Conservation (phyloP, 2,797 vertebrate species). For the Typhlichthys subterraneus region DNA sequence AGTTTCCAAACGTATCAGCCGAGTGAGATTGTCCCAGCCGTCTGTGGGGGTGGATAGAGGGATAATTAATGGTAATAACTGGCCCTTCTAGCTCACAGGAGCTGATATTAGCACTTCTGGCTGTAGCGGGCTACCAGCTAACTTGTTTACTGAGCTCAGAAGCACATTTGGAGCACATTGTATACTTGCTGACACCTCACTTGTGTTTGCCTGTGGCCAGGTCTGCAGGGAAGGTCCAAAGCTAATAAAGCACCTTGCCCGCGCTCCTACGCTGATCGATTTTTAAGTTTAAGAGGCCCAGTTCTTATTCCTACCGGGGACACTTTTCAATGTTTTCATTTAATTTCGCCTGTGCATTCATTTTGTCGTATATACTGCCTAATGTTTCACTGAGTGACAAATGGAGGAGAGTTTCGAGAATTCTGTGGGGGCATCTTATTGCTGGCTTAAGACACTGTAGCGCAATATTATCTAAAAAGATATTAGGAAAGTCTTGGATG, state of each 20-base stretch:
- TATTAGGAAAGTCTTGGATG: neutral
- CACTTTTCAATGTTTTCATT: conserved; percentile 61
- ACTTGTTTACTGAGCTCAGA: conserved; percentile 66
- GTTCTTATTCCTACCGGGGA: conserved; percentile 50
- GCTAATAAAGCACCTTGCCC: conserved; percentile 67
- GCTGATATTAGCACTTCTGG: conserved; percentile 45
- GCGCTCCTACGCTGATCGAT: conserved; percentile 62
- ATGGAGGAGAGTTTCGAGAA: conserved; percentile 32
- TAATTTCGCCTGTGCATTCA: conserved; percentile 59
- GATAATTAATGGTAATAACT: conserved; percentile 58
- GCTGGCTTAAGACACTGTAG: conserved; percentile 15
- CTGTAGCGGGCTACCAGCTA: conserved; percentile 48
- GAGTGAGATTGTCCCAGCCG: neutral
- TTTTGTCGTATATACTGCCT: conserved; percentile 51
- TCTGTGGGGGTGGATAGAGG: conserved; percentile 22
- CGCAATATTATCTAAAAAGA: conserved; percentile 25
- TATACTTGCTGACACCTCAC: conserved; percentile 70
- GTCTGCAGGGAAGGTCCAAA: conserved; percentile 65
- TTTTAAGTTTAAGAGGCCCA: conserved; percentile 48
- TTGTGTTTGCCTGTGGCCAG: conserved; percentile 58
- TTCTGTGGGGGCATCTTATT: conserved; percentile 50
- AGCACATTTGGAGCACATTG: conserved; percentile 68
- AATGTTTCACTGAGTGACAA: conserved; percentile 60
- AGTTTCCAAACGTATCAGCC: too few relatives aligned
- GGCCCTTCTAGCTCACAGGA: conserved; percentile 37